Percentiles rank a stretch among this genome's conserved stretches.
phyloP scores from a whole-genome alignment of 2,113 vertebrate genomes.

The Apteryx mantelli region DNA sequence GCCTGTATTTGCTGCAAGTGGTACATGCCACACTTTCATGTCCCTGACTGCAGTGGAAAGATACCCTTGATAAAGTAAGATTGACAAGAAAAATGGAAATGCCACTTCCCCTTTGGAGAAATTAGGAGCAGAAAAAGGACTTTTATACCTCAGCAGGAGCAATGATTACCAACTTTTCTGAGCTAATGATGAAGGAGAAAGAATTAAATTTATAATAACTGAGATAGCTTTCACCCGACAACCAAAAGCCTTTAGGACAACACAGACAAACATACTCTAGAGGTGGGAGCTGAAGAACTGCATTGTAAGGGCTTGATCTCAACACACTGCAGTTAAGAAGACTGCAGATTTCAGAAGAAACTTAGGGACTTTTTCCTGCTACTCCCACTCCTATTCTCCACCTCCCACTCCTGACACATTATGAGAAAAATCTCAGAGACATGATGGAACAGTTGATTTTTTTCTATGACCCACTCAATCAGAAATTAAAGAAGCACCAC shows the following conservation, averaged over 20 bases:
- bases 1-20: not conserved
- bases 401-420: slow-evolving; percentile 58
- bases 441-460: slow-evolving; percentile 49
- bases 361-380: slow-evolving; percentile 19
- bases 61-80: not conserved
- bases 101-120: not conserved
- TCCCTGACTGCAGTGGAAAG: not conserved
- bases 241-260: not conserved
- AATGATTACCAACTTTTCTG: not conserved
- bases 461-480: slow-evolving; percentile 50
- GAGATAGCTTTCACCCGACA: not conserved
- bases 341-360: not conserved
- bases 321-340: not conserved
- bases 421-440: slow-evolving; percentile 59
- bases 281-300: not conserved
- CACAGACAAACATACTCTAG: not conserved
- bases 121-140: not conserved
- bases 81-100: slow-evolving; percentile 2
- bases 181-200: not conserved
- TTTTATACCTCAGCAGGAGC: not conserved
- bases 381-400: slow-evolving; percentile 61
- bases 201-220: not conserved
- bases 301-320: not conserved
- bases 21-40: not conserved
- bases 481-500: slow-evolving; percentile 30